Conservation (phyloP, 2,113 vertebrate genomes). For the Corvus cornix region DNA sequence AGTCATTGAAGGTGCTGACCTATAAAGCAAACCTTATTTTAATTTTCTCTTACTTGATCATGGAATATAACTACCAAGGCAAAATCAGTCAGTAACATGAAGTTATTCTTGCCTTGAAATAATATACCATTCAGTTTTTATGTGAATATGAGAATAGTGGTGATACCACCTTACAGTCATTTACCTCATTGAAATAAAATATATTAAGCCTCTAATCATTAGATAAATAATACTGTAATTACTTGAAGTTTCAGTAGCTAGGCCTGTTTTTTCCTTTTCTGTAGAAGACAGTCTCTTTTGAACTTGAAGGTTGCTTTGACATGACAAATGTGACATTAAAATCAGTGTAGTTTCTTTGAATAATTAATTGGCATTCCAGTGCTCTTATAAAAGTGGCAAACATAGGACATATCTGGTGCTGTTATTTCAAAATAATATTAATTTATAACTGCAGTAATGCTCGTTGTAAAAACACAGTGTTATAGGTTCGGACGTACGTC, state of each 20-base stretch:
- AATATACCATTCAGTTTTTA: not conserved
- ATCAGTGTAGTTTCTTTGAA: not conserved
- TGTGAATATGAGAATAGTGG: not conserved
- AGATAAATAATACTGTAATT: not conserved
- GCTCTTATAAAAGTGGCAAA: not conserved
- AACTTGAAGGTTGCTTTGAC: not conserved
- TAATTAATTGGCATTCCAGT: not conserved
- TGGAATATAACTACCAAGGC: not conserved
- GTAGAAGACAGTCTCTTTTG: not conserved
- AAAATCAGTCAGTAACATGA: not conserved
- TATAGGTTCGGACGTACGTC: rapidly evolving
- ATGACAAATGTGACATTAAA: not conserved
- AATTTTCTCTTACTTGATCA: not conserved
- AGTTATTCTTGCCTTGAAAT: not conserved
- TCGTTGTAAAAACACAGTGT: not conserved
- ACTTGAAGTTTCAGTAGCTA: not conserved
- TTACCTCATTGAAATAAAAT: not conserved
- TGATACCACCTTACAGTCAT: not conserved
- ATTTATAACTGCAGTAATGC: not conserved
- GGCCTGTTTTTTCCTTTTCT: not conserved
- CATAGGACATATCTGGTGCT: not conserved
- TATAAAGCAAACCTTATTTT: not conserved
- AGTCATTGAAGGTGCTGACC: not conserved
- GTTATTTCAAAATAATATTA: not conserved
- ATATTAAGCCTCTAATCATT: not conserved